Conservation (phyloP, 1,140 invertebrate genomes). For the Drosophila ogumai region DNA sequence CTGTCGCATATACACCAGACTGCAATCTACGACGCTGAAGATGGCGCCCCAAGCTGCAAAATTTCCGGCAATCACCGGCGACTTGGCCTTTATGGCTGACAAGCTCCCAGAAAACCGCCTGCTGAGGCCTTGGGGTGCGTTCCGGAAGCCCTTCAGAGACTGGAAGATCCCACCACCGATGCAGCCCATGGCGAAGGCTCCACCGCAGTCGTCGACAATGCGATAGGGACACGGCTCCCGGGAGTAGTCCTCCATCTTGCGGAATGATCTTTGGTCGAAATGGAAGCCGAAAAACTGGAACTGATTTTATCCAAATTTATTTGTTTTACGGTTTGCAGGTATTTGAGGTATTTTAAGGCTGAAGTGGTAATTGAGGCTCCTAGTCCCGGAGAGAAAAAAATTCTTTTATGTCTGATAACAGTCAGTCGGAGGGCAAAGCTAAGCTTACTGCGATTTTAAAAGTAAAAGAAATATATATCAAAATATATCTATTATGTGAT, state of each 20-base stretch:
- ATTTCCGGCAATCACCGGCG: constrained; percentile 96
- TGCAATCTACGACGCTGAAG: constrained; percentile 99
- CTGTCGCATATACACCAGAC: constrained; percentile 95
- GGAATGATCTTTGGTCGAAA: constrained; percentile 7
- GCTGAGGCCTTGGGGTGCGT: constrained; percentile 93
- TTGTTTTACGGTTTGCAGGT: too few species aligned
- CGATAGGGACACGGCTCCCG: constrained; percentile 86
- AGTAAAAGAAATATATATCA: background rate
- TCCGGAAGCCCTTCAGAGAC: constrained; percentile 97
- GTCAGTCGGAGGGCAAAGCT: background rate
- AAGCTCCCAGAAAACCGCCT: constrained; percentile 89
- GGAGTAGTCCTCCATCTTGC: constrained; percentile 95
- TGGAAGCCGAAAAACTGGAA: background rate
- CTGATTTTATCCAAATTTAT: constrained; percentile 29
- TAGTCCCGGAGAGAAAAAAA: background rate
- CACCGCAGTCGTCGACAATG: constrained; percentile 88
- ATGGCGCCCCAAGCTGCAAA: constrained; percentile 98
- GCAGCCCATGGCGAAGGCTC: constrained; percentile 99
- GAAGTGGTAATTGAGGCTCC: background rate
- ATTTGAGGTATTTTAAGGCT: background rate
- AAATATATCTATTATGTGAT: too few species aligned
- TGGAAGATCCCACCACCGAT: constrained; percentile 99
- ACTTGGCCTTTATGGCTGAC: constrained; percentile 93
- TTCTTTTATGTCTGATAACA: background rate
- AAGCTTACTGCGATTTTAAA: background rate